Evolutionary conservation across 2,888 invertebrate genomes (phyloP), one percentile per base, ranked within the genome.

Genomic region (Clistopyga incitator): DNA sequence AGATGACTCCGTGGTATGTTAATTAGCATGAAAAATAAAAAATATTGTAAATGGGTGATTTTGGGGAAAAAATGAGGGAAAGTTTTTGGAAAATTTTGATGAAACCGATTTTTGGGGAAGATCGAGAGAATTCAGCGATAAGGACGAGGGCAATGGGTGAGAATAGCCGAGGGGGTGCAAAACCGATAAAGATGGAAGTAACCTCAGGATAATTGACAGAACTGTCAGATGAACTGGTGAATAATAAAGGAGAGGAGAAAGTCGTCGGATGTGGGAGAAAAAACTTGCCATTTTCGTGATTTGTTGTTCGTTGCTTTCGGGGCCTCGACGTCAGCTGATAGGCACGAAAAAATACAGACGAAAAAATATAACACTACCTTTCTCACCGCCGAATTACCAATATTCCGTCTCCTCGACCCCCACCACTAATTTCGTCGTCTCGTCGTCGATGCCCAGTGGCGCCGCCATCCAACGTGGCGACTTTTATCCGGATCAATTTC

Each of bases 131-230:
- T 70, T 18, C 29, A n/a, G 59, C 18, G 4, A 38, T 71, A 38
- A 47, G 52, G 50, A 79, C 71, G 59, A 47, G 52, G 75, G 80
- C 34, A 65, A 65, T 34, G 64, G 6, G 56, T 75, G 29, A 70
- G 42, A 38, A 47, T 34, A 13, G 45, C 25, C 29, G 15, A 29
- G 47, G 47, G 72, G 71, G 25, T 71, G 71, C 2, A 72, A 59
- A 59, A 54, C 47, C 64, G 59, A 80, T 77, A 80, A 80, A 83
- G 77, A 83, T 83, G 83, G 80, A 80, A 80, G 83, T 80, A 83
- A 80, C 72, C 77, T 80, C 72, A 54, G 68, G 72, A 45, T 72
- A 61, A 47, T 74, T 78, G 80, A 81, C 65, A 77, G 68, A 18
- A 38, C 59, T 82, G 81, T 68, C 72, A 68, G 42, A 68, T 54